Conservation (phyloP, 2,113 vertebrate species). For the Thymallus thymallus region DNA sequence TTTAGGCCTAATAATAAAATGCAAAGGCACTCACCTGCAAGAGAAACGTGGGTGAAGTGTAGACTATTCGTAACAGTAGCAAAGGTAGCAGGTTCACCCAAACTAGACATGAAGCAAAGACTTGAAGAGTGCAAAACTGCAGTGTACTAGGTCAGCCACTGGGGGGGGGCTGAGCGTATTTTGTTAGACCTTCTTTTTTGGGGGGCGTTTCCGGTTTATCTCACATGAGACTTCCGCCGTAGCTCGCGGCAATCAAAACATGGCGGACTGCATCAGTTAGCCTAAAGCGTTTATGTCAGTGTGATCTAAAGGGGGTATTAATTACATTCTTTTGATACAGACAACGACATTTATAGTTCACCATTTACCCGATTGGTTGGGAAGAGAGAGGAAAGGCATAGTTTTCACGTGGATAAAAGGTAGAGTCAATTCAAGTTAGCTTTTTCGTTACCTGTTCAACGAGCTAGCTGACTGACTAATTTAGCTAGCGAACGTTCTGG, state of each 20-base stretch:
- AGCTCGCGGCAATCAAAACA: constrained; percentile 54
- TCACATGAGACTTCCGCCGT: constrained; percentile 27
- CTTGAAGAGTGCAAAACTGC: background rate
- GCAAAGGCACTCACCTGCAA: too few species aligned
- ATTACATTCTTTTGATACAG: background rate
- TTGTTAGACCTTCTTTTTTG: constrained; percentile 6
- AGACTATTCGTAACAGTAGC: too few species aligned
- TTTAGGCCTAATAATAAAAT: too few species aligned
- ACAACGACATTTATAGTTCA: background rate
- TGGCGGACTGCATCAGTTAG: constrained; percentile 55
- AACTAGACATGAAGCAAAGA: constrained; percentile 4
- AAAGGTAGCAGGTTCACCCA: background rate
- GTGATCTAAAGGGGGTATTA: background rate
- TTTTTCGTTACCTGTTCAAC: background rate
- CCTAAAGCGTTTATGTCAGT: background rate
- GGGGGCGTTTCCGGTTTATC: constrained; percentile 14
- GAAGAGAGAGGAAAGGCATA: background rate
- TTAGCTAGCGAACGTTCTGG: background rate
- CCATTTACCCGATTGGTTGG: background rate
- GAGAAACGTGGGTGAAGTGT: too few species aligned
- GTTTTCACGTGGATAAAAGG: constrained; percentile 39
- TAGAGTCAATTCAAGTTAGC: constrained; percentile 17
- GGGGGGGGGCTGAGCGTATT: background rate
- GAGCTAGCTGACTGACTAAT: constrained; percentile 24
- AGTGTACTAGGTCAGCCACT: background rate